Percentiles rank a stretch among this genome's conserved stretches.
These are phyloP conservation scores for Myotis davidii DNA, from an alignment of 2,113 vertebrate genomes.

Conservation along the genomic window DNA sequence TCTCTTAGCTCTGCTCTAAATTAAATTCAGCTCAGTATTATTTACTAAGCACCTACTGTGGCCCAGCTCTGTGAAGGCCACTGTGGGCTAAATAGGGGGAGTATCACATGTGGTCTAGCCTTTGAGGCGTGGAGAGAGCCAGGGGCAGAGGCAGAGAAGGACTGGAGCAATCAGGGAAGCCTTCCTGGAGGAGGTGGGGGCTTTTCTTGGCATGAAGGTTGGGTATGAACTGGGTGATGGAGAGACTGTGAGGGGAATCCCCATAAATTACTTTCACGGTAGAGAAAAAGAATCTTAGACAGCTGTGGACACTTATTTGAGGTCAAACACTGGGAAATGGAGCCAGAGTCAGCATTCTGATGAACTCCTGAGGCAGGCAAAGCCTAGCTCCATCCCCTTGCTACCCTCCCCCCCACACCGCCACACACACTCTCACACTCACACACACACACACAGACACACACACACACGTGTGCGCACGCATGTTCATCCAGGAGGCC, in stretches of 20 bases:
- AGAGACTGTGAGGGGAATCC: not conserved
- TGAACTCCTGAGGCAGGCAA: not conserved
- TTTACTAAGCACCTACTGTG: not conserved
- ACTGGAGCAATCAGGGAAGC: not conserved
- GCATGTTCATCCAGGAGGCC: not conserved
- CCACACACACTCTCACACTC: no score
- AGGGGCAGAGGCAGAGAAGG: not conserved
- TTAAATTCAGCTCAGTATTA: not conserved
- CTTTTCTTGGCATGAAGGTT: not conserved
- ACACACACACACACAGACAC: not conserved
- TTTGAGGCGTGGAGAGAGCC: not conserved
- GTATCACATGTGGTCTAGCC: not conserved
- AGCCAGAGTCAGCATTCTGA: not conserved
- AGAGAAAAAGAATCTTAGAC: not conserved
- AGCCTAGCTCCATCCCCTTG: not conserved
- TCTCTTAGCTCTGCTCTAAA: conserved; percentile 43
- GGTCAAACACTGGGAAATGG: not conserved
- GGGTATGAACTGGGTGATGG: not conserved
- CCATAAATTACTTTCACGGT: not conserved
- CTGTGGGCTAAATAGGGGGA: not conserved
- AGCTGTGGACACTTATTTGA: not conserved
- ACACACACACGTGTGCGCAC: no score
- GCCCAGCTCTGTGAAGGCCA: not conserved
- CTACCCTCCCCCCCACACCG: no score
- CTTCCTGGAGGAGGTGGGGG: not conserved